A percentile compares a stretch with the other conserved stretches of the same genome.
These are phyloP conservation scores for Drosophila diplacantha DNA, from an alignment of 2,888 invertebrate genomes.

Conservation along the genomic window DNA sequence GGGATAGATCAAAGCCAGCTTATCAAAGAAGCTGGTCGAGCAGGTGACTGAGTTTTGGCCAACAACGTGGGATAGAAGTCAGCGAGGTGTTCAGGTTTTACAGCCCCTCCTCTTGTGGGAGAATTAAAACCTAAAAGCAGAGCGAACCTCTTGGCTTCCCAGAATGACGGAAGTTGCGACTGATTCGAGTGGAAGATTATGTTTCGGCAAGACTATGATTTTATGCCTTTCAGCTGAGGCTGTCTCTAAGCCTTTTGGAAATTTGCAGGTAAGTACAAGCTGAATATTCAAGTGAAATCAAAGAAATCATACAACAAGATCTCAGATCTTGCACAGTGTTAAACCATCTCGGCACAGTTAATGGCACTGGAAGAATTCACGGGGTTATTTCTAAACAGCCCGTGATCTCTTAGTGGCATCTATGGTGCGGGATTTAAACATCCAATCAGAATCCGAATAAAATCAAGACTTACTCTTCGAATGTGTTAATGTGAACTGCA, in stretches of 20 bases:
- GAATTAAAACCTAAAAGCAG: conserved; percentile 2
- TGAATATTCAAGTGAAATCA: conserved; percentile 5
- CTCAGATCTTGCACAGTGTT: not conserved
- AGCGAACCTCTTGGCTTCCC: not conserved
- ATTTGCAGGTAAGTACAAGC: conserved; percentile 8
- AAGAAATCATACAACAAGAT: not conserved
- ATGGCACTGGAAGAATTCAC: conserved; percentile 84
- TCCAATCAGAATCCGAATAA: conserved; percentile 7
- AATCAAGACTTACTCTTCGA: conserved; percentile 25
- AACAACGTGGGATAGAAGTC: conserved; percentile 51
- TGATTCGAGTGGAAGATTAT: conserved; percentile 12
- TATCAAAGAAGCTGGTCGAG: conserved; percentile 42
- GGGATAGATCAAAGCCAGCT: conserved; percentile 63
- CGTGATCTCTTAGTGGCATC: conserved; percentile 80
- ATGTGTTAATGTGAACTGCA: conserved; percentile 55
- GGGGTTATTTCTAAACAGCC: conserved; percentile 79
- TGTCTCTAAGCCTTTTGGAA: not conserved
- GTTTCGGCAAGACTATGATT: not conserved
- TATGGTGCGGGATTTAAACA: conserved; percentile 76
- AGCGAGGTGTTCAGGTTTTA: conserved; percentile 6
- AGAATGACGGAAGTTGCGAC: conserved; percentile 23
- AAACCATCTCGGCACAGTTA: conserved; percentile 78
- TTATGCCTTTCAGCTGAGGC: not conserved
- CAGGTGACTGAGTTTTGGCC: conserved; percentile 18
- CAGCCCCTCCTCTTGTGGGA: not conserved